These are phyloP conservation scores for Sebastes trivittatus DNA, from an alignment of 2,797 vertebrate genomes.

Conservation along the genomic window DNA sequence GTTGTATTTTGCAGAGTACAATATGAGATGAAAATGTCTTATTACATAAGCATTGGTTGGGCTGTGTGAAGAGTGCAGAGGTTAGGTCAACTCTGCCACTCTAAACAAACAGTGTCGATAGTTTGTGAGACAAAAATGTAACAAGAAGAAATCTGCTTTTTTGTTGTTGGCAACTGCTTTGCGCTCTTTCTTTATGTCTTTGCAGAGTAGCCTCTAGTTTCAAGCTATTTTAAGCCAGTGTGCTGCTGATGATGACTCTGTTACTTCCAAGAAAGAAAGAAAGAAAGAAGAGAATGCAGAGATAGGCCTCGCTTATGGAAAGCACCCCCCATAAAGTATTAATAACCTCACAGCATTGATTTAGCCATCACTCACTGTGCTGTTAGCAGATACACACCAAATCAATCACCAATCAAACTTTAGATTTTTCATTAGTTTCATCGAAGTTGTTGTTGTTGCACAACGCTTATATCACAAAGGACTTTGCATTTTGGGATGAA, in stretches of 20 bases:
- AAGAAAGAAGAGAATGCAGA: slow-evolving; percentile 5
- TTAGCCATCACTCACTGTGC: background rate
- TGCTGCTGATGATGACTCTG: slow-evolving; percentile 8
- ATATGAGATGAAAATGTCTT: background rate
- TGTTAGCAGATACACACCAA: background rate
- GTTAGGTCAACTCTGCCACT: background rate
- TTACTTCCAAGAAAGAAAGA: slow-evolving; percentile 25
- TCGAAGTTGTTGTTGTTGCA: background rate
- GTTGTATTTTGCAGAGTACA: background rate
- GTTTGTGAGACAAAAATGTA: background rate
- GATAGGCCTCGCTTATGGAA: background rate
- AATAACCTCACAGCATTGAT: background rate
- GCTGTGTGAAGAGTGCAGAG: background rate
- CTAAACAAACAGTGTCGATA: background rate
- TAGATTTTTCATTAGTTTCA: background rate
- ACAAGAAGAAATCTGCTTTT: background rate
- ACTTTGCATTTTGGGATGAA: background rate
- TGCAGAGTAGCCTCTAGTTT: slow-evolving; percentile 26
- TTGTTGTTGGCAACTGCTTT: background rate
- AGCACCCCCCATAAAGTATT: background rate
- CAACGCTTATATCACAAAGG: background rate
- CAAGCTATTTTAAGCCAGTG: slow-evolving; percentile 30
- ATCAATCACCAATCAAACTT: background rate
- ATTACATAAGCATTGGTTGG: background rate
- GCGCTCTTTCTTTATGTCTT: background rate